Evolutionary conservation across 2,797 vertebrate genomes (phyloP).

Genomic region (Danio albolineatus): DNA sequence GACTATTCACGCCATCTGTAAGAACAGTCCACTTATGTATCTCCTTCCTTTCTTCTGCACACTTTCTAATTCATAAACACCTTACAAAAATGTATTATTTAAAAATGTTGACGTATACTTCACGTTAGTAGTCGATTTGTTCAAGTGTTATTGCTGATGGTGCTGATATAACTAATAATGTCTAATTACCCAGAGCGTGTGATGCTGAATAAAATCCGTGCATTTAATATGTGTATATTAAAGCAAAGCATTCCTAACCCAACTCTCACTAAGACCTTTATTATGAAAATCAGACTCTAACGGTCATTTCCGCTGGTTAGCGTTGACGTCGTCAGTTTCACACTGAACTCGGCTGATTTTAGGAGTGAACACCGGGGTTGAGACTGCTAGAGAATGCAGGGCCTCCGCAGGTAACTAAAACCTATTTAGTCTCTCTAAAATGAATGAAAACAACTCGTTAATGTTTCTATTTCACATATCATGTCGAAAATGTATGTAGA

Average conservation of each 20-base stretch:
- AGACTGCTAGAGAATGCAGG: slow-evolving; percentile 63
- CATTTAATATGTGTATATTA: not conserved
- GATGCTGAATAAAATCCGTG: not conserved
- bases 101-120: too few relatives aligned
- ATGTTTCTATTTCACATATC: not conserved
- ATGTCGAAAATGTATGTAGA: slow-evolving; percentile 25
- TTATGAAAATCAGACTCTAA: not conserved
- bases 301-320: slow-evolving; percentile 21
- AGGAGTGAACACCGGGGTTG: slow-evolving; percentile 63
- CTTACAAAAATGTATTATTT: not conserved
- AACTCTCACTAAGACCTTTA: slow-evolving; percentile 21
- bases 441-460: not conserved
- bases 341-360: slow-evolving; percentile 53
- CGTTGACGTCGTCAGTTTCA: slow-evolving; percentile 45
- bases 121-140: not conserved
- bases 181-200: too few relatives aligned
- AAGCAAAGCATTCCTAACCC: too few relatives aligned
- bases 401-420: slow-evolving; percentile 61
- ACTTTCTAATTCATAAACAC: not conserved
- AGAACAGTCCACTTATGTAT: not conserved
- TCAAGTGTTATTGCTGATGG: not conserved
- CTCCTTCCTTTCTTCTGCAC: too few relatives aligned
- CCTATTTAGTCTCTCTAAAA: not conserved
- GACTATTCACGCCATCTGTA: not conserved
- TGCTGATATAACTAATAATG: not conserved